A percentile compares a stretch with the other conserved stretches of the same genome.
phyloP scores from a whole-genome alignment of 2,113 vertebrate genomes.

The Nibea coibor region DNA sequence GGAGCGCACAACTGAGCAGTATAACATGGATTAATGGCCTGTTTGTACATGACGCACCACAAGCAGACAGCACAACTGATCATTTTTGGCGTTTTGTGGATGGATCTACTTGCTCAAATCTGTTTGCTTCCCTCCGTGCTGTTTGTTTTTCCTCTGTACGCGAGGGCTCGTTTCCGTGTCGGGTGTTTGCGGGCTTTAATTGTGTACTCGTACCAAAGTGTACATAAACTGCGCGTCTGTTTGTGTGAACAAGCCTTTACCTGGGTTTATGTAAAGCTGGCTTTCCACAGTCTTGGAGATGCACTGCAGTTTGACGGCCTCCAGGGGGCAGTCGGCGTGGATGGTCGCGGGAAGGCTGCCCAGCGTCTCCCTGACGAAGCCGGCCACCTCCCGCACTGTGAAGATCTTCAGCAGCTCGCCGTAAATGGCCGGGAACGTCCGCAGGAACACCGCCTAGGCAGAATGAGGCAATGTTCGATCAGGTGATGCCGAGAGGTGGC shows the following conservation, averaged over 20 bases:
- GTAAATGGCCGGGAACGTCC: slow-evolving; percentile 93
- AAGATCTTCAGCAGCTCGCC: slow-evolving; percentile 96
- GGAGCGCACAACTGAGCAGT: neutral
- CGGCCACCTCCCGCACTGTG: slow-evolving; percentile 94
- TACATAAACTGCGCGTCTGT: slow-evolving; percentile 3
- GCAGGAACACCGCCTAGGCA: slow-evolving; percentile 93
- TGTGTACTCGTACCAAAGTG: neutral
- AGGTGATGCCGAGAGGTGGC: neutral
- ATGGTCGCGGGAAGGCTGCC: slow-evolving; percentile 90
- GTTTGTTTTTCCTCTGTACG: slow-evolving; percentile 23
- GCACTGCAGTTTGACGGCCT: slow-evolving; percentile 95
- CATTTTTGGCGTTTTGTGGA: neutral
- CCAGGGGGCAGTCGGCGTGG: slow-evolving; percentile 92
- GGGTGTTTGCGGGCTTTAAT: neutral
- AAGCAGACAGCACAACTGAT: neutral
- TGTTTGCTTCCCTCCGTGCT: slow-evolving; percentile 22
- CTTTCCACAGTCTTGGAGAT: slow-evolving; percentile 96
- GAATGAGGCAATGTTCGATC: neutral
- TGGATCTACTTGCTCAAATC: slow-evolving; percentile 4
- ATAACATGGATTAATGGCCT: slow-evolving; percentile 16
- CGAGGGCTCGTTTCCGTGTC: neutral
- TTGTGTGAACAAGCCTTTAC: slow-evolving; percentile 73
- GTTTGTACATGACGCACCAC: neutral
- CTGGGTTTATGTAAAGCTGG: slow-evolving; percentile 94
- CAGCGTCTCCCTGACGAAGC: slow-evolving; percentile 94